These are phyloP conservation scores for Zaprionus kolodkinae DNA, from an alignment of 1,140 invertebrate genomes.

Conservation along the genomic window DNA sequence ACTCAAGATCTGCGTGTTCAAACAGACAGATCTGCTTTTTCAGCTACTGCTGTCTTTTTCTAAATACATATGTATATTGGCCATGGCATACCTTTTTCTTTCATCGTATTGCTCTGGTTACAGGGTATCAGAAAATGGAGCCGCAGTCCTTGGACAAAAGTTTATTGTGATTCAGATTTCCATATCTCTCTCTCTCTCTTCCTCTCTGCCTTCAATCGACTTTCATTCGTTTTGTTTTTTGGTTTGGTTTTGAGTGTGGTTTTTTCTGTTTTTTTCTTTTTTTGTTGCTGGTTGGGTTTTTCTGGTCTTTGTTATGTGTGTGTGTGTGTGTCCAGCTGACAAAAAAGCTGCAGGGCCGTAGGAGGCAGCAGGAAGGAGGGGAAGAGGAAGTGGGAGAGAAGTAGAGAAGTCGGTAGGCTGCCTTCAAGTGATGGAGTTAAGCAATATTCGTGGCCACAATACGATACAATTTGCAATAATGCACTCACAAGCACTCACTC, in stretches of 20 bases:
- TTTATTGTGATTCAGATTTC: slow-evolving; percentile 16
- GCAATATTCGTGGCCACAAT: not conserved
- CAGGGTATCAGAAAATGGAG: not conserved
- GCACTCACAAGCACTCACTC: slow-evolving; percentile 1
- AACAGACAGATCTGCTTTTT: no score
- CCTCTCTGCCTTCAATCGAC: not conserved
- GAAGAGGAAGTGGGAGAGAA: not conserved
- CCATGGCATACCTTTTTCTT: no score
- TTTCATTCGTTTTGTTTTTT: slow-evolving; percentile 18
- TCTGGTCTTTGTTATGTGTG: not conserved
- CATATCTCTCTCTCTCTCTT: not conserved
- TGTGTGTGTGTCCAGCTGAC: not conserved
- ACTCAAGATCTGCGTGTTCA: no score
- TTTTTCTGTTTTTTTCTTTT: not conserved
- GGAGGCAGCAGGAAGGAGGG: not conserved
- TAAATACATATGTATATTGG: no score
- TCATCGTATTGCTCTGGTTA: no score
- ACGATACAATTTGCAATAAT: slow-evolving; percentile 6
- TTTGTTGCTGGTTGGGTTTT: not conserved
- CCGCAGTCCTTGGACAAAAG: not conserved
- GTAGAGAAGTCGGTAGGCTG: not conserved
- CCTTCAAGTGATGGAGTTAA: not conserved
- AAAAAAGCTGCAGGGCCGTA: not conserved
- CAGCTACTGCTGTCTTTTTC: no score
- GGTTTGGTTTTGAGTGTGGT: not conserved